Percentiles rank a stretch among this genome's conserved stretches.
These are phyloP conservation scores for Drosophila nannoptera DNA, from an alignment of 1,140 invertebrate genomes.

Conservation along the genomic window DNA sequence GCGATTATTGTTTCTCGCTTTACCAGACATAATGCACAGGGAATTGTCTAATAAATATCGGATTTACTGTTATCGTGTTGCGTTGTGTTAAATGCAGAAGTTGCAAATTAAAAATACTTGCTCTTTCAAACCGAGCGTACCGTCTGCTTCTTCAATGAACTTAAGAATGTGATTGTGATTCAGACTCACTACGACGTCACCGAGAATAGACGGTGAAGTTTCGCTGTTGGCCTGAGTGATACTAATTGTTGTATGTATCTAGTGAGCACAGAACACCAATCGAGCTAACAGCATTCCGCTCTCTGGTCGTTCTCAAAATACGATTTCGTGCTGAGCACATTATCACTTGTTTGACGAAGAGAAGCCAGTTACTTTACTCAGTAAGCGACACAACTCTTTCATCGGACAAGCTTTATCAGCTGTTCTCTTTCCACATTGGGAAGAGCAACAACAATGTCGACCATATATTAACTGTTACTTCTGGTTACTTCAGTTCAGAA, in stretches of 20 bases:
- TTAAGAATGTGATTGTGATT: constrained; percentile 24
- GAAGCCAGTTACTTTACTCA: background rate
- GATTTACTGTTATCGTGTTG: background rate
- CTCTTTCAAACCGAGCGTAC: constrained; percentile 15
- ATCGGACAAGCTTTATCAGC: constrained; percentile 27
- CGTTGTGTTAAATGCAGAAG: constrained; percentile 10
- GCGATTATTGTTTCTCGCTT: constrained; percentile 65
- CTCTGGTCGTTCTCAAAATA: background rate
- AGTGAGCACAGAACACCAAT: constrained; percentile 18
- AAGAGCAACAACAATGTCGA: constrained; percentile 13
- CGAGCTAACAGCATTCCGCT: constrained; percentile 18
- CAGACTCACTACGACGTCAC: constrained; percentile 32
- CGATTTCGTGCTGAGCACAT: constrained; percentile 15
- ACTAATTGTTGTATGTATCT: constrained; percentile 31
- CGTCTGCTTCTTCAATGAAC: constrained; percentile 29
- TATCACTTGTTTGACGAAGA: constrained; percentile 4
- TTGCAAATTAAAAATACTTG: background rate
- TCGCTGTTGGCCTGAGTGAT: constrained; percentile 19
- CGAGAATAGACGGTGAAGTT: constrained; percentile 3
- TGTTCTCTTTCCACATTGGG: constrained; percentile 18
- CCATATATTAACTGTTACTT: constrained; percentile 1
- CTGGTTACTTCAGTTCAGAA: constrained; percentile 28
- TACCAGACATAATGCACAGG: constrained; percentile 57
- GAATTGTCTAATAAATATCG: constrained; percentile 24
- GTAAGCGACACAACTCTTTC: constrained; percentile 21